Evolutionary conservation across 2,797 vertebrate species (phyloP), one percentile per base, ranked within the genome.

Genomic region (Paratrypauchen microcephalus): DNA sequence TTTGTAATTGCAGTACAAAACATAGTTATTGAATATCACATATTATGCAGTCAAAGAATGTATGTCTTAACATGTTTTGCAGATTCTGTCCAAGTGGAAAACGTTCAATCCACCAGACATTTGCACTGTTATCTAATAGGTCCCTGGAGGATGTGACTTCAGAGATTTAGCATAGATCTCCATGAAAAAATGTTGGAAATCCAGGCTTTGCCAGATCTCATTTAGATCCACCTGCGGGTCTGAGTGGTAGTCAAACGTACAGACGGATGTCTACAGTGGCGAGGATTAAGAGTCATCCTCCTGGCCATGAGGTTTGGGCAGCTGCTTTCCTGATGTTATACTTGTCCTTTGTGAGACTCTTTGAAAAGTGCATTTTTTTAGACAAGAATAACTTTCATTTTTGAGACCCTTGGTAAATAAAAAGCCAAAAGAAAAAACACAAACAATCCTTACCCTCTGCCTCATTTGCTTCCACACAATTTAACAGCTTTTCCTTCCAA

Each of bases 201-300:
- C 88, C 83, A 69, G 15, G 86, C 82, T 92, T 90, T 88, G 86
- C 74, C 88, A 85, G 83, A 83, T 90, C 78, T 91, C 67, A 90
- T 91, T 91, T 89, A 86, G 78, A 89, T 91, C 89, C 83, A 87
- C 84, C 84, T 81, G 77, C 81, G 72, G 80, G 76, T 72, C 83
- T 81, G 48, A 83, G 80, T 84, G 77, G 76, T 48, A 72, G 81
- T 82, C 66, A 78, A 72, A 75, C 78, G 72, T 63, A 78, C 84
- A 88, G 86, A 90, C 76, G 69, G 72, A 74, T 84, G 80, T 88
- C 87, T 89, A 78, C 81, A 71, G 56, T 78, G 72, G 80, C 78
- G 78, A 70, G 83, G 87, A 91, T 91, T 89, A 87, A 66, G 74
- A 75, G 66, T 81, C 41, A 45, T 45, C 82, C 80, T 80, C 74